These are phyloP conservation scores for Tupiocoris notatus DNA, from an alignment of 2,888 invertebrate genomes.

Conservation along the genomic window DNA sequence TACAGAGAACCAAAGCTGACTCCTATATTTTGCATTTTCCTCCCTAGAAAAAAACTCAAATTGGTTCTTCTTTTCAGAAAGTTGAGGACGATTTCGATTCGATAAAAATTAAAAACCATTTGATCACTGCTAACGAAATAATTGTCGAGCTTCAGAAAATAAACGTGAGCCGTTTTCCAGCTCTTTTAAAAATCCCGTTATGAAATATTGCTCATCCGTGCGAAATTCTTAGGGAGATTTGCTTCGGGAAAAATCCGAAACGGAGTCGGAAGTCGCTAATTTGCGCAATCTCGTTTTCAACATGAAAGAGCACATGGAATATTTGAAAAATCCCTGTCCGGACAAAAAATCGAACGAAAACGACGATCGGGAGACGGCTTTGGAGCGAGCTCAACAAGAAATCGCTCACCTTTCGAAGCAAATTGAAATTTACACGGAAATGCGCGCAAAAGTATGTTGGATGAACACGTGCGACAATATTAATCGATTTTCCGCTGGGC, in stretches of 20 bases:
- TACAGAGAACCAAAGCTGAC: too few species aligned
- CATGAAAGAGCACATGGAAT: conserved; percentile 29
- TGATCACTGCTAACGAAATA: conserved; percentile 26
- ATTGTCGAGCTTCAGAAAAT: conserved; percentile 24
- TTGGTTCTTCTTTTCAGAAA: conserved; percentile 10
- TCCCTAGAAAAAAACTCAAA: too few species aligned
- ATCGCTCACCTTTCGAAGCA: conserved; percentile 19
- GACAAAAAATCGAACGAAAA: neutral
- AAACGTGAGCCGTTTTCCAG: conserved; percentile 29
- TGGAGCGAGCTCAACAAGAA: conserved; percentile 14
- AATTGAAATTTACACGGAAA: conserved; percentile 18
- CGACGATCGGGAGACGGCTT: neutral
- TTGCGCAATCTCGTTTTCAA: conserved; percentile 29
- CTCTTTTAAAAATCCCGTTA: too few species aligned
- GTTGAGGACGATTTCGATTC: conserved; percentile 13
- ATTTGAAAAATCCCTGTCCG: neutral
- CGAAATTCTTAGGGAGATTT: conserved; percentile 12
- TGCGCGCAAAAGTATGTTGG: conserved; percentile 11
- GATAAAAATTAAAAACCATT: conserved; percentile 23
- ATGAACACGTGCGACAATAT: too few species aligned
- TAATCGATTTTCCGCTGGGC: too few species aligned
- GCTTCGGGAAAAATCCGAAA: neutral
- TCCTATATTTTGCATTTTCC: too few species aligned
- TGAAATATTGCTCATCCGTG: too few species aligned
- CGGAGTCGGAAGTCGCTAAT: conserved; percentile 25